A percentile compares a stretch with the other conserved stretches of the same genome.
phyloP scores from a whole-genome alignment of 2,113 vertebrate genomes.

The Gymnobelideus leadbeateri region DNA sequence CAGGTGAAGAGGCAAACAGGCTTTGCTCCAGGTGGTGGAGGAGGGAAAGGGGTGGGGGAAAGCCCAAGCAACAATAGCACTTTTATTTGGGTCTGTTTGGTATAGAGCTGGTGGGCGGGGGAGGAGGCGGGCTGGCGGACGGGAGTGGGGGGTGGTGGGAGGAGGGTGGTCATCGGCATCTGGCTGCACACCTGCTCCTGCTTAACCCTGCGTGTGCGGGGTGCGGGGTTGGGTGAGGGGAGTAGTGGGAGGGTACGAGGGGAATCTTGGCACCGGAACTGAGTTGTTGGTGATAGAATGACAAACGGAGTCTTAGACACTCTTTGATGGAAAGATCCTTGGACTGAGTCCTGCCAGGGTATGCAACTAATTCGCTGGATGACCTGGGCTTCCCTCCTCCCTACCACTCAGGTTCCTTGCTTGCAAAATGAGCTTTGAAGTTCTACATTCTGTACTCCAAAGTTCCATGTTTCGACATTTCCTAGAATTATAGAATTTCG shows the following conservation, averaged over 20 bases:
- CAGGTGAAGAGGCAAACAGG: conserved; percentile 79
- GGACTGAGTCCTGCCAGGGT: not conserved
- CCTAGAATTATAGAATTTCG: not conserved
- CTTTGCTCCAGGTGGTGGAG: conserved; percentile 79
- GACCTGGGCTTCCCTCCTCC: not conserved
- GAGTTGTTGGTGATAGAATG: not conserved
- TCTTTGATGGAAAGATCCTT: not conserved
- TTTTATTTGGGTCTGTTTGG: conserved; percentile 79
- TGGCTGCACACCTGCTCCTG: conserved; percentile 80
- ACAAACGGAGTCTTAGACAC: not conserved
- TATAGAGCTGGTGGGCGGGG: conserved; percentile 75
- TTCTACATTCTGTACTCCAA: not conserved
- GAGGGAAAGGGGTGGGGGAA: conserved; percentile 74
- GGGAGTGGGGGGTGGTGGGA: conserved; percentile 40
- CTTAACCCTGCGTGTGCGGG: conserved; percentile 76
- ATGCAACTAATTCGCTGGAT: not conserved
- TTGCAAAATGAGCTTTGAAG: not conserved
- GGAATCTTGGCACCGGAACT: not conserved
- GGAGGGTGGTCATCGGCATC: conserved; percentile 70
- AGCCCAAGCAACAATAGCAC: conserved; percentile 81
- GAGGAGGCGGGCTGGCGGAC: conserved; percentile 59
- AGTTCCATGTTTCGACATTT: not conserved
- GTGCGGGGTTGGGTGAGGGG: not conserved
- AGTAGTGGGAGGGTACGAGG: not conserved
- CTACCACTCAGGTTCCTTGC: not conserved